These are phyloP conservation scores for Trachops cirrhosus DNA, from an alignment of 2,797 vertebrate genomes.

Conservation along the genomic window DNA sequence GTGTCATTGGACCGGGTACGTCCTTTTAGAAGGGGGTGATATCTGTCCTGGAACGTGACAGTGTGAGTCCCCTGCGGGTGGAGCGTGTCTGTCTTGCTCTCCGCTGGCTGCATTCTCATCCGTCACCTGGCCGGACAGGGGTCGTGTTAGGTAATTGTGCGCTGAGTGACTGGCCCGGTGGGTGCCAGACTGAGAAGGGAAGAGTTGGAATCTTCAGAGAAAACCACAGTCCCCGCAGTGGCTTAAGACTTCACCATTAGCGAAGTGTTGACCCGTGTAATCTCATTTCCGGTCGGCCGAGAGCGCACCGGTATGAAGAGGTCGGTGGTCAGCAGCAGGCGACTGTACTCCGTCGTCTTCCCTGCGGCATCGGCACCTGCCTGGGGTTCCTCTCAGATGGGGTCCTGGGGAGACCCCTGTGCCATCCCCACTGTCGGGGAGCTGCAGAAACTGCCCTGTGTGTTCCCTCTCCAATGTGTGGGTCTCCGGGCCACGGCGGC, in stretches of 20 bases:
- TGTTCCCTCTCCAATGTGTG: background rate
- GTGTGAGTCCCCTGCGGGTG: background rate
- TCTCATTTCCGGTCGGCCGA: background rate
- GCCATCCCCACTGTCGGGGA: background rate
- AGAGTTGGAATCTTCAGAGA: background rate
- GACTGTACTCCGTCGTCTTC: background rate
- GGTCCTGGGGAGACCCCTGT: background rate
- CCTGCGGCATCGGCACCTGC: background rate
- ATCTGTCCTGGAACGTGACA: background rate
- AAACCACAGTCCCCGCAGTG: background rate
- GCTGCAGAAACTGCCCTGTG: background rate
- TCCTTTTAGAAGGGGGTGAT: background rate
- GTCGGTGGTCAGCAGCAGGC: background rate
- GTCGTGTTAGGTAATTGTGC: background rate
- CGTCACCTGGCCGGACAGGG: rapidly evolving
- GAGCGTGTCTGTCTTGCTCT: background rate
- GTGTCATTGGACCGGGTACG: background rate
- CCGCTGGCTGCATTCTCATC: background rate
- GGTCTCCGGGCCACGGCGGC: background rate
- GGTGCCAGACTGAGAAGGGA: background rate
- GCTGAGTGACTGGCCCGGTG: background rate
- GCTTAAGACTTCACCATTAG: background rate
- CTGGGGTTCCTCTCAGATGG: background rate
- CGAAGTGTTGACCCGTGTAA: background rate
- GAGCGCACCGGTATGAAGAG: background rate